Percentiles rank a stretch among this genome's conserved stretches.
These are phyloP conservation scores for Dicentrarchus labrax DNA, from an alignment of 2,113 vertebrate genomes.

Conservation along the genomic window DNA sequence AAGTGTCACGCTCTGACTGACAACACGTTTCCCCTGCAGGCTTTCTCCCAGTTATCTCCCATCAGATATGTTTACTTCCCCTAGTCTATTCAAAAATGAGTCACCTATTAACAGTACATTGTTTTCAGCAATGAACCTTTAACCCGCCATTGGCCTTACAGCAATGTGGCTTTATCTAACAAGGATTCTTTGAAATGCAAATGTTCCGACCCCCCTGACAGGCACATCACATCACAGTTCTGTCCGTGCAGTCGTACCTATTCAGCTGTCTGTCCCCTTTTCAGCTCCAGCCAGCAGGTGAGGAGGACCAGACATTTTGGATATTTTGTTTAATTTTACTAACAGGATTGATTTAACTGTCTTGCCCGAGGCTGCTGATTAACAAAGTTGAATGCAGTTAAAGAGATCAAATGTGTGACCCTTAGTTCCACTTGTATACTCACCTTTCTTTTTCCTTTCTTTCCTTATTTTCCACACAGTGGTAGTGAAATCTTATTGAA, in stretches of 20 bases:
- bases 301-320: neutral
- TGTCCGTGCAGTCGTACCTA: neutral
- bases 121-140: conserved; percentile 40
- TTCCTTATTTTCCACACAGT: neutral
- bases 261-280: neutral
- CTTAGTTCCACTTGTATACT: neutral
- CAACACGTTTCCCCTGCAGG: conserved; percentile 19
- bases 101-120: conserved; percentile 62
- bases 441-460: neutral
- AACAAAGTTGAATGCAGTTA: neutral
- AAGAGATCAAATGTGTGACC: neutral
- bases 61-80: conserved; percentile 55
- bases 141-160: conserved; percentile 37
- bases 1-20: conserved; percentile 1
- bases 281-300: neutral
- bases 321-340: conserved; percentile 20
- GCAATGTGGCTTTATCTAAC: conserved; percentile 39
- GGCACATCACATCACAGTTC: neutral
- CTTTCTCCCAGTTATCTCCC: conserved; percentile 43
- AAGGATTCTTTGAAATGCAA: conserved; percentile 61
- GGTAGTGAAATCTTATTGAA: neutral
- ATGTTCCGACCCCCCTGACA: neutral
- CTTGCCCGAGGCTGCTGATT: conserved; percentile 9
- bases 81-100: conserved; percentile 54
- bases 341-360: neutral